phyloP scores from a whole-genome alignment of 2,113 vertebrate genomes.

The Pan paniscus region DNA sequence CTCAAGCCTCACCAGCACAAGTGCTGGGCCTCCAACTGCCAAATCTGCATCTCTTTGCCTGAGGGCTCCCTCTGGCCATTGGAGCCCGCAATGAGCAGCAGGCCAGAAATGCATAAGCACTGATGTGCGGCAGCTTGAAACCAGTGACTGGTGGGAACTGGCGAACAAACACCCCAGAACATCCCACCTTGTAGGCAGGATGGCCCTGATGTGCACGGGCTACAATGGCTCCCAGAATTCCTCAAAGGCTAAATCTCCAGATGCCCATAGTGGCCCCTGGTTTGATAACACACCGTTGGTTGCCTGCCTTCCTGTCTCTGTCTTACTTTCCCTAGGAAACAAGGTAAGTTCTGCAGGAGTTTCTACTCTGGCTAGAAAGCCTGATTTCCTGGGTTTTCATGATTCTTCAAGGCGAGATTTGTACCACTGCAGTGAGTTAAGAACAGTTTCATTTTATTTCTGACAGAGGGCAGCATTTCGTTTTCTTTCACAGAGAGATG shows the following conservation, averaged over 20 bases:
- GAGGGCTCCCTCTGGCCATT: neutral
- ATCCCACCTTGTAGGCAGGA: rapidly evolving
- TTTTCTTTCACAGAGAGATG: neutral
- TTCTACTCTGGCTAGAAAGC: neutral
- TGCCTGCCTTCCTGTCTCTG: neutral
- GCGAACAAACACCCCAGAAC: neutral
- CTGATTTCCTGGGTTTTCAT: neutral
- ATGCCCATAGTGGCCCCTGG: neutral
- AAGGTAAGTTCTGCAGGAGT: neutral
- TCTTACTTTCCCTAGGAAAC: neutral
- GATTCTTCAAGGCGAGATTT: neutral
- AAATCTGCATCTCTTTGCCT: neutral
- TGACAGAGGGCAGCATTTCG: slow-evolving; percentile 84
- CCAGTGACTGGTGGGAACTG: neutral
- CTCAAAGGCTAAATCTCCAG: neutral
- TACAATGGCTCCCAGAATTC: neutral
- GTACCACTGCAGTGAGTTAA: rapidly evolving
- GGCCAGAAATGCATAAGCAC: neutral
- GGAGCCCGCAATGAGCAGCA: neutral
- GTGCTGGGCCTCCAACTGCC: neutral
- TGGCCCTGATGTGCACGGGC: neutral
- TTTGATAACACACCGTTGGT: neutral
- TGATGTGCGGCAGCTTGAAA: neutral
- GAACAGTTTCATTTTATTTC: slow-evolving; percentile 60
- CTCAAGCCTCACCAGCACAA: neutral